Conservation (phyloP, 2,888 invertebrate species). For the Drosophila phalerata region DNA sequence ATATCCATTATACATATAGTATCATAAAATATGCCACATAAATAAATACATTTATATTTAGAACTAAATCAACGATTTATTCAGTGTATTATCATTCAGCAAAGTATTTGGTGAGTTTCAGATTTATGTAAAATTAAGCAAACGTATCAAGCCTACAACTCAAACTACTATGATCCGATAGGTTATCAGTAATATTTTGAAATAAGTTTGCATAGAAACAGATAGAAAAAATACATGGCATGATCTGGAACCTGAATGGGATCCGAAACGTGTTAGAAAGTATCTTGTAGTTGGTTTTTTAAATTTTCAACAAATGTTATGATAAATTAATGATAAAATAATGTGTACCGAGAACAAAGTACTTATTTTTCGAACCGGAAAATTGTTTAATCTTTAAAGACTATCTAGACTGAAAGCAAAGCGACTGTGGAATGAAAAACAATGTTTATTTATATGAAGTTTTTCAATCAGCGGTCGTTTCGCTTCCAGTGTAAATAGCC, state of each 20-base stretch:
- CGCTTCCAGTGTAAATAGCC: too few species aligned
- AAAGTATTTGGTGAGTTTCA: not conserved
- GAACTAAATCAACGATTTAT: not conserved
- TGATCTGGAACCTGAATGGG: not conserved
- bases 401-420: too few species aligned
- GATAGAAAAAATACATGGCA: not conserved
- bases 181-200: not conserved
- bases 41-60: conserved; percentile 9
- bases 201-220: not conserved
- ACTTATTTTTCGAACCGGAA: too few species aligned
- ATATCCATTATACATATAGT: conserved; percentile 39
- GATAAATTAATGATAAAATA: not conserved
- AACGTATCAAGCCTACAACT: not conserved
- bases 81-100: not conserved
- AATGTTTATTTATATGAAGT: too few species aligned
- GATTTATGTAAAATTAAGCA: not conserved
- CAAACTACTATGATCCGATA: not conserved
- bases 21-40: conserved; percentile 5
- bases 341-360: too few species aligned
- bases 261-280: not conserved
- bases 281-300: not conserved
- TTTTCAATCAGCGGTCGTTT: too few species aligned
- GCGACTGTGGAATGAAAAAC: too few species aligned
- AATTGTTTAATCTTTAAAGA: not conserved
- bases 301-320: too few species aligned